Evolutionary conservation across 2,113 vertebrate species (phyloP).

Genomic region (Taxidea taxus): DNA sequence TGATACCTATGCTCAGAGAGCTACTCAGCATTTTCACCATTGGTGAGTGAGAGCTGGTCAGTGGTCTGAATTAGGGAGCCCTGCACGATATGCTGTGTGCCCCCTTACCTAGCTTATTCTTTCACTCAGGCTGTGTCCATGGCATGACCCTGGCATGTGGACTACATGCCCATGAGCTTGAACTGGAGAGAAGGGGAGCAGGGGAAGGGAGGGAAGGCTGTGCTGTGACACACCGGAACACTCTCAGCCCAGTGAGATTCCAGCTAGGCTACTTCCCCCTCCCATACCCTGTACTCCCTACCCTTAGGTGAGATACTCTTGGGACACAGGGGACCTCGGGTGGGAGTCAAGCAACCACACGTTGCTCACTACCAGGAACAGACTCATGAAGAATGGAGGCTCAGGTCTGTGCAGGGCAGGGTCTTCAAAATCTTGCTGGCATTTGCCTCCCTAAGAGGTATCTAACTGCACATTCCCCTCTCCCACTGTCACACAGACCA

Average conservation of each 20-base stretch:
- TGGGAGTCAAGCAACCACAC: not conserved
- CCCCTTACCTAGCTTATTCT: not conserved
- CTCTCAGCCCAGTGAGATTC: not conserved
- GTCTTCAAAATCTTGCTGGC: not conserved
- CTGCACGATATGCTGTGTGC: not conserved
- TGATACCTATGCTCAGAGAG: not conserved
- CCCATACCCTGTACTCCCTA: not conserved
- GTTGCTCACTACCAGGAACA: not conserved
- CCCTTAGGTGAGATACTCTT: not conserved
- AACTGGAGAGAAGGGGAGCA: not conserved
- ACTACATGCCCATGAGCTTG: not conserved
- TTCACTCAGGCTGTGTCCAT: not conserved
- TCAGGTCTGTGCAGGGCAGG: not conserved
- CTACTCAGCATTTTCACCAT: not conserved
- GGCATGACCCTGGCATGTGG: not conserved
- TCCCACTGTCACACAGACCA: too few species aligned
- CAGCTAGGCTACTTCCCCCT: not conserved
- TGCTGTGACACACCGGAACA: not conserved
- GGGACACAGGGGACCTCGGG: not conserved
- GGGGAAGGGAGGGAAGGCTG: not conserved
- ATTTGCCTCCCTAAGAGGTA: not conserved
- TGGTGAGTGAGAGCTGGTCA: rapidly evolving
- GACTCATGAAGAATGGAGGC: not conserved
- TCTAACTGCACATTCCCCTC: not conserved
- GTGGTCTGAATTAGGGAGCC: not conserved